Base-by-base conservation (phyloP, 1,140 invertebrate species). In the Goniozus legneri region DNA sequence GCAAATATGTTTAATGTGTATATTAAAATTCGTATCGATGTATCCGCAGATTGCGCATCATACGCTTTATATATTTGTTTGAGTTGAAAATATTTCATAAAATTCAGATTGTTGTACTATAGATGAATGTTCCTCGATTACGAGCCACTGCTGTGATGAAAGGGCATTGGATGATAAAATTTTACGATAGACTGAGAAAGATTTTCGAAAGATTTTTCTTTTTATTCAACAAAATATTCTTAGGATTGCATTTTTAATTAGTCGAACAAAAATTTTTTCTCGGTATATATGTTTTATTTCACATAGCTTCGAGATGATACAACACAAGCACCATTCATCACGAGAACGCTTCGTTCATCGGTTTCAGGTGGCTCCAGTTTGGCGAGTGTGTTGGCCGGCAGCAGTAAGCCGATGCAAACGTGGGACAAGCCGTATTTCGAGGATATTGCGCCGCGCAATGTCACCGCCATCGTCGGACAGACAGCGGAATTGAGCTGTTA, bases 381-480 rank as follows among this genome's bases (percentile, higher is more conserved):
- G 40, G 57, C 69, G 1, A 69, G 71, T 44, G 62, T 70, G 6
- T 56, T 64, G 37, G 55, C 64, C 15, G 61, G 62, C 16, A 63
- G 59, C 36, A 64, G 62, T 44, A 67, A 67, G 37, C 62, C 62
- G 21, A 60, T 56, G 16, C 69, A 56, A 40, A 58, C 73, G 4
- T 69, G 73, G 52, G 82, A 86, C 56, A 80, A 83, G 56, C 91
- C 91, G 2, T 90, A 87, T 64, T 92, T 94, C 65, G 90, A 92
- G 65, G 88, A 91, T 62, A 83, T 89, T 48, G 86, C 84, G 3
- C 82, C 86, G 1, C 76, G 86, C 52, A 93, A 93, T 73, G 83
- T 93, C 39, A 89, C 89, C 0, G 82, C 87, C 1, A 85, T 91
- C 22, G 87, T 91, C 3, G 91, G 91, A 2, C 89, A 92, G 71